These are phyloP conservation scores for Melangyna quadrimaculata DNA, from an alignment of 2,888 invertebrate genomes.

Conservation along the genomic window DNA sequence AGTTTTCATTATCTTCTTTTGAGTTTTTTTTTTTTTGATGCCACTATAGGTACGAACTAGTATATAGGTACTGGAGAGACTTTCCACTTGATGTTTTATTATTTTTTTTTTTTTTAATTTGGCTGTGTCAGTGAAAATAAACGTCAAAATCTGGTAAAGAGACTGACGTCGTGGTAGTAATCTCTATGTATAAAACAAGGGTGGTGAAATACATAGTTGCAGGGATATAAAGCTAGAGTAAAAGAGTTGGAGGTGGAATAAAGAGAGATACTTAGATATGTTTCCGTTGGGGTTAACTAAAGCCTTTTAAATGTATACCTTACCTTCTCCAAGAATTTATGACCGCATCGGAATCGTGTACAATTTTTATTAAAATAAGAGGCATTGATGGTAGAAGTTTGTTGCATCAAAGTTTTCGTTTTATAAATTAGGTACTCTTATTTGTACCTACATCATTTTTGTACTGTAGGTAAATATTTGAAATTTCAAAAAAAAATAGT, in stretches of 20 bases:
- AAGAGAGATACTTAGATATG: neutral
- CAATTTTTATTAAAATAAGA: too few species aligned
- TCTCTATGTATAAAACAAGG: neutral
- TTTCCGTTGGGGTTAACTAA: too few species aligned
- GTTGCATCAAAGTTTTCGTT: too few species aligned
- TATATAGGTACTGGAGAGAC: neutral
- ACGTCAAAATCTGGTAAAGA: constrained; percentile 34
- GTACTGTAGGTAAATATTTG: too few species aligned
- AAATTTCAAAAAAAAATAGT: too few species aligned
- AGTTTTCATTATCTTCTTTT: constrained; percentile 62
- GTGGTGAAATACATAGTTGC: neutral
- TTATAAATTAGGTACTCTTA: too few species aligned
- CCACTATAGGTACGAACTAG: neutral
- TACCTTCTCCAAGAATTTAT: too few species aligned
- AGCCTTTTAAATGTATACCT: too few species aligned
- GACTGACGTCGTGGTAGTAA: neutral
- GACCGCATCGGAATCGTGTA: too few species aligned
- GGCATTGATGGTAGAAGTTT: too few species aligned
- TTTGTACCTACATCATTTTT: too few species aligned
- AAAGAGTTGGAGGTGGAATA: neutral
- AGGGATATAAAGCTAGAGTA: neutral
- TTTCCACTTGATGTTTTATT: constrained; percentile 50
- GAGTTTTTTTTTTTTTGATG: constrained; percentile 8
- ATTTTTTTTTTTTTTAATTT: constrained; percentile 35
- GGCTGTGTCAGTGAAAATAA: constrained; percentile 54